These are phyloP conservation scores for Linyphia triangularis DNA, from an alignment of 2,888 invertebrate genomes.

Conservation along the genomic window DNA sequence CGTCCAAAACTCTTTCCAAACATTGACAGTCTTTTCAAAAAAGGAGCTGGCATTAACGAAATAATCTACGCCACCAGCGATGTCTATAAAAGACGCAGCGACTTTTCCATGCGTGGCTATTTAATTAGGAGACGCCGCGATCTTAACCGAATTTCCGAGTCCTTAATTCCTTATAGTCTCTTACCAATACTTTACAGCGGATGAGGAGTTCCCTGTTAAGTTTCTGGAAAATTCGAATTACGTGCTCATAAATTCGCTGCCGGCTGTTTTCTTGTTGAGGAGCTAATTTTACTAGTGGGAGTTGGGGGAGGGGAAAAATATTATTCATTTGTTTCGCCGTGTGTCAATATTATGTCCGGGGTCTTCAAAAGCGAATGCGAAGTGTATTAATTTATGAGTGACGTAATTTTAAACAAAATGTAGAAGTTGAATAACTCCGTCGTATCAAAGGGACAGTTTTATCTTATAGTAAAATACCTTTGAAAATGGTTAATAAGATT, in stretches of 20 bases:
- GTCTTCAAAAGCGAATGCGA: no score
- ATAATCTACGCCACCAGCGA: no score
- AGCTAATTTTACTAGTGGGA: no score
- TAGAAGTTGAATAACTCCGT: no score
- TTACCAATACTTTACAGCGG: not conserved
- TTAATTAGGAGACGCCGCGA: not conserved
- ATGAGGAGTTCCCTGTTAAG: not conserved
- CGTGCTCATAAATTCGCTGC: not conserved
- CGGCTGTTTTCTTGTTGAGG: not conserved
- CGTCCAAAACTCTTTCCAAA: not conserved
- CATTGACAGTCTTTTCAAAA: no score
- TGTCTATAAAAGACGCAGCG: no score
- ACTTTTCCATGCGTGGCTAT: not conserved
- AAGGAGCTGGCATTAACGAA: no score
- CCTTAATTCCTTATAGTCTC: not conserved
- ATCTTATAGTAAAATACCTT: no score
- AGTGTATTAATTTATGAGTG: not conserved
- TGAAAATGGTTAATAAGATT: no score
- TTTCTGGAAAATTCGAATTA: not conserved
- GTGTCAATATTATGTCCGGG: not conserved
- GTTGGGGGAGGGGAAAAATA: no score
- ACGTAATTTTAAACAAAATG: no score
- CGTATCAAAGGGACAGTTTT: no score
- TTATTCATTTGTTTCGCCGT: not conserved
- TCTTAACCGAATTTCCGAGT: not conserved